These are phyloP conservation scores for Gisinianus flammeolus DNA, from an alignment of 2,888 invertebrate species.

Conservation along the genomic window DNA sequence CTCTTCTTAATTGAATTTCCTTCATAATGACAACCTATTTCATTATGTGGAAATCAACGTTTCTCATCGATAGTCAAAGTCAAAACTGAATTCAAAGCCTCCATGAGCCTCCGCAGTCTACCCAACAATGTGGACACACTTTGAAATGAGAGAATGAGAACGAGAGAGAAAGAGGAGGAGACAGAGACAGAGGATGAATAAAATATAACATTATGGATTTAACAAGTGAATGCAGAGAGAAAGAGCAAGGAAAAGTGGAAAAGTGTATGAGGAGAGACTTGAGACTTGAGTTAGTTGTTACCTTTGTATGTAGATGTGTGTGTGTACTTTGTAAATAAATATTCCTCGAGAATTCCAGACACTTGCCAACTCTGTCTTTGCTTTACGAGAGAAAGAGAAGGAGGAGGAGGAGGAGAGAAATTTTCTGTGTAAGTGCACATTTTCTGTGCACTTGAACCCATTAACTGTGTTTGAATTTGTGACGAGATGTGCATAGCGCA, in stretches of 20 bases:
- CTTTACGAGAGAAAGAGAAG: too few relatives aligned
- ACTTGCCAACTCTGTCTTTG: too few relatives aligned
- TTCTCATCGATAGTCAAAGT: background rate
- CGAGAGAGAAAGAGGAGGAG: background rate
- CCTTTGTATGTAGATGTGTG: too few relatives aligned
- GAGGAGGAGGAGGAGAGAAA: too few relatives aligned
- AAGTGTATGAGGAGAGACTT: too few relatives aligned
- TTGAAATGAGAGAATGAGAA: background rate
- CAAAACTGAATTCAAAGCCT: background rate
- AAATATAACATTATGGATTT: background rate
- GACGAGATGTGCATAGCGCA: too few relatives aligned
- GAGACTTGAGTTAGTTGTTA: too few relatives aligned
- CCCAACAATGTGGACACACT: background rate
- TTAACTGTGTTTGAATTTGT: too few relatives aligned
- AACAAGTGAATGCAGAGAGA: background rate
- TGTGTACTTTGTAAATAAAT: too few relatives aligned
- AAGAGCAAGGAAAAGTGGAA: background rate
- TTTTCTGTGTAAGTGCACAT: too few relatives aligned
- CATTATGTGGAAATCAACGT: constrained; percentile 12
- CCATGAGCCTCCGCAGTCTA: background rate
- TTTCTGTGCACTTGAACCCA: too few relatives aligned
- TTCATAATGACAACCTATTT: constrained; percentile 21
- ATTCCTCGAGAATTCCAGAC: too few relatives aligned
- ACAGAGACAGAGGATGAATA: background rate
- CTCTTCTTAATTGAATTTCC: constrained; percentile 12